Evolutionary conservation across 2,113 vertebrate genomes (phyloP).

Genomic region (Mirounga angustirostris): DNA sequence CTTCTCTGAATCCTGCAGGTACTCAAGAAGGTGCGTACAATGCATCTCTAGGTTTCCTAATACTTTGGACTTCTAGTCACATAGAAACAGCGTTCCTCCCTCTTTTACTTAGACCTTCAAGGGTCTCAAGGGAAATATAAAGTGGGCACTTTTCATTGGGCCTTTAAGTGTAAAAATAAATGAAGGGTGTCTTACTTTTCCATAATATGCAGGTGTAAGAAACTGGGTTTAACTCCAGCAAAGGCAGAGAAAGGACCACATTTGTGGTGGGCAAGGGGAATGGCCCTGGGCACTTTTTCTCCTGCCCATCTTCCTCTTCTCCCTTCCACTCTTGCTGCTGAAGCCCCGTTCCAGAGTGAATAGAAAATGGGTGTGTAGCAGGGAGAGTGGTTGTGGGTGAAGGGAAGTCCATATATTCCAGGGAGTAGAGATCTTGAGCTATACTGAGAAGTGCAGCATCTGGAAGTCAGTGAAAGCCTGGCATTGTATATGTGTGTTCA

Average conservation of each 20-base stretch:
- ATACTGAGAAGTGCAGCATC: neutral
- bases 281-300: neutral
- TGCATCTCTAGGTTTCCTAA: neutral
- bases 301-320: neutral
- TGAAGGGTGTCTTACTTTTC: neutral
- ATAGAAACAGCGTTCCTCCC: neutral
- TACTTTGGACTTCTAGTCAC: neutral
- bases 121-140: neutral
- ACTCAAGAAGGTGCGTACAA: neutral
- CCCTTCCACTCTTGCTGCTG: neutral
- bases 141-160: neutral
- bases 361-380: neutral
- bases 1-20: neutral
- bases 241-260: neutral
- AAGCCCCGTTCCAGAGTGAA: neutral
- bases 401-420: neutral
- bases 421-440: neutral
- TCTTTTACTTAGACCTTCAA: neutral
- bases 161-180: neutral
- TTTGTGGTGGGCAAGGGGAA: neutral
- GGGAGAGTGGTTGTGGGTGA: too few species aligned
- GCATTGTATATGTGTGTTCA: neutral
- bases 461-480: neutral
- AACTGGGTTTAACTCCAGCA: neutral
- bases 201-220: neutral